phyloP scores from a whole-genome alignment of 1,140 invertebrate species.

The Muscidifurax raptorellus region DNA sequence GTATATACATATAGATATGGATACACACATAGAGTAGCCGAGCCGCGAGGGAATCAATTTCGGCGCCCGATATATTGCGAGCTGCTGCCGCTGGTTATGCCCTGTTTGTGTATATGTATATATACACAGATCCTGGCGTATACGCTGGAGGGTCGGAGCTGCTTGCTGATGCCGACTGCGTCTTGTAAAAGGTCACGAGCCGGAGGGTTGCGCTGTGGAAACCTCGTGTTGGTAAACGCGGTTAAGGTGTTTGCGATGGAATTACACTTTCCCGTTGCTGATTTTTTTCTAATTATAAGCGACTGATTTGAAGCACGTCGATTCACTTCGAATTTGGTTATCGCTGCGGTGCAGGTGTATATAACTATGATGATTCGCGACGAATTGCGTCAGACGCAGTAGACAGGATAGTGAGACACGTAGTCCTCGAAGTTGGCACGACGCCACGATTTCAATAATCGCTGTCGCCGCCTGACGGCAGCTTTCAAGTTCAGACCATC shows the following conservation, averaged over 20 bases:
- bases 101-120: no score
- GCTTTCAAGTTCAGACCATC: slow-evolving; percentile 7
- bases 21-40: neutral
- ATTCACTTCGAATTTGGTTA: neutral
- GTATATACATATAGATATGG: neutral
- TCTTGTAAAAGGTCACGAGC: neutral
- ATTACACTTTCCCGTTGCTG: neutral
- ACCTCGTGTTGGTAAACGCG: neutral
- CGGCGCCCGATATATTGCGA: neutral
- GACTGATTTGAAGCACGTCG: neutral
- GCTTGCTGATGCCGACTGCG: neutral
- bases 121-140: no score
- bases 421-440: slow-evolving; percentile 1
- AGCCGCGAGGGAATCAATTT: slow-evolving; percentile 22
- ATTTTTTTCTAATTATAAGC: no score
- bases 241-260: neutral
- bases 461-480: neutral
- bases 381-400: neutral
- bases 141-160: neutral
- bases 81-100: no score
- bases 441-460: slow-evolving; percentile 19
- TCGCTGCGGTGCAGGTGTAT: neutral
- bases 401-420: neutral
- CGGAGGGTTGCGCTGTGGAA: neutral
- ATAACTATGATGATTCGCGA: neutral